Evolutionary conservation across 2,113 vertebrate species (phyloP), one percentile per base, ranked within the genome.

Genomic region (Eudyptes chrysolophus): DNA sequence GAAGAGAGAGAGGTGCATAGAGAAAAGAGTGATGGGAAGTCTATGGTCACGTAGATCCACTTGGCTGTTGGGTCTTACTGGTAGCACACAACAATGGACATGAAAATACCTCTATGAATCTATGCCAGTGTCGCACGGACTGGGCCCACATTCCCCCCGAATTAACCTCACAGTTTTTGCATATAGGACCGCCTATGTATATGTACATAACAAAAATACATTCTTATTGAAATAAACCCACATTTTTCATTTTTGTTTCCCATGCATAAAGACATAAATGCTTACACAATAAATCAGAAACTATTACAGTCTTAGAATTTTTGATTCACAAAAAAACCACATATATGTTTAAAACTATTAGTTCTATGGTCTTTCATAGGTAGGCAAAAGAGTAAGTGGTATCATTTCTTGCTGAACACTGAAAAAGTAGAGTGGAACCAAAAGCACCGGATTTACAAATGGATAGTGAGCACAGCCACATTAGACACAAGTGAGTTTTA

Each of bases 371-470:
- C 22, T 75, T 90, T 51, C 40, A 62, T 4, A 78, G 42, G 25
- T 14, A 74, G 30, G 10, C 18, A 61, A 66, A 89, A 70, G 40
- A 76, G 2, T 51, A 42, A 90, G 16, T 60, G 32, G 21, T 49
- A 74, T 36, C 1, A n/a, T 55, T 90, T 81, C 60, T 69, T 69
- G 7, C 17, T 83, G 55, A 72, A 51, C 13, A 30, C 21, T 86
- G n/a, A 55, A 86, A 93, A 84, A 72, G 11, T 22, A 34, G 18
- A 87, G 48, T 30, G 15, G 10, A 78, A 87, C 18, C 13, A 71
- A 84, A 89, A 83, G 24, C 29, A 77, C 9, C 38, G n/a, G 65
- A 94, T 81, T 96, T 89, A 51, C 34, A 85, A 71, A 71, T 10
- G 20, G 55, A 51, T 32, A 83, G 12, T 44, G 48, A 84, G 19